These are phyloP conservation scores for Petromus typicus DNA, from an alignment of 2,113 vertebrate species.

Conservation along the genomic window DNA sequence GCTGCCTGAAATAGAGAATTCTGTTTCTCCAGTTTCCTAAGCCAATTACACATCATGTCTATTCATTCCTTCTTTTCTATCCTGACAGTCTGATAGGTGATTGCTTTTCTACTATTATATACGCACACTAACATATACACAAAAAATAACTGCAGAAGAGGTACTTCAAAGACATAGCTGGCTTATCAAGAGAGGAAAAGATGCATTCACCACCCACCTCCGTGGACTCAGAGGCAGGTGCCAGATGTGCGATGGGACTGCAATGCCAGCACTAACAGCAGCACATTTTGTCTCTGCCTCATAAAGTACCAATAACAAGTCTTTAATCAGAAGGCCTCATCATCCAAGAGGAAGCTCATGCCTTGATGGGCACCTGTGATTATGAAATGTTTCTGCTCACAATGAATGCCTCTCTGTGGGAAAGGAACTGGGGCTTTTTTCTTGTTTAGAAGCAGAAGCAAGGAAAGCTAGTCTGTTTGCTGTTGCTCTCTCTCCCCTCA, in stretches of 20 bases:
- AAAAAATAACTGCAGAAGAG: not conserved
- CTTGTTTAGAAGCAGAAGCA: not conserved
- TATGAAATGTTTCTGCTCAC: not conserved
- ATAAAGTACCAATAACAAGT: conserved; percentile 62
- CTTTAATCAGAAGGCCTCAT: conserved; percentile 61
- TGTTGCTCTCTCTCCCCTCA: not conserved
- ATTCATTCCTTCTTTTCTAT: conserved; percentile 67
- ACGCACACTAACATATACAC: not conserved
- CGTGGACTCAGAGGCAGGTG: conserved; percentile 64
- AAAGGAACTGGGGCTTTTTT: not conserved
- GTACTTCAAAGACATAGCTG: conserved; percentile 45
- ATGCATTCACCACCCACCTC: not conserved
- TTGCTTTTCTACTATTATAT: conserved; percentile 52
- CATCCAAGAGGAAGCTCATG: not conserved
- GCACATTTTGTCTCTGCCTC: conserved; percentile 41
- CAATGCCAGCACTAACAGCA: not conserved
- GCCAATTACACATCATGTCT: conserved; percentile 55
- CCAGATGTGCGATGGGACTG: conserved; percentile 58
- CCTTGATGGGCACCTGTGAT: conserved; percentile 25
- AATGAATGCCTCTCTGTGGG: not conserved
- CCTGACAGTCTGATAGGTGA: conserved; percentile 52
- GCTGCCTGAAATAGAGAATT: conserved; percentile 5
- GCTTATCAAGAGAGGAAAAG: not conserved
- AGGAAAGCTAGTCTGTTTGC: not conserved
- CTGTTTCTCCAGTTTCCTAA: conserved; percentile 39